Percentiles rank a stretch among this genome's conserved stretches.
These are phyloP conservation scores for Trialeurodes vaporariorum DNA, from an alignment of 1,140 invertebrate genomes.

Conservation along the genomic window DNA sequence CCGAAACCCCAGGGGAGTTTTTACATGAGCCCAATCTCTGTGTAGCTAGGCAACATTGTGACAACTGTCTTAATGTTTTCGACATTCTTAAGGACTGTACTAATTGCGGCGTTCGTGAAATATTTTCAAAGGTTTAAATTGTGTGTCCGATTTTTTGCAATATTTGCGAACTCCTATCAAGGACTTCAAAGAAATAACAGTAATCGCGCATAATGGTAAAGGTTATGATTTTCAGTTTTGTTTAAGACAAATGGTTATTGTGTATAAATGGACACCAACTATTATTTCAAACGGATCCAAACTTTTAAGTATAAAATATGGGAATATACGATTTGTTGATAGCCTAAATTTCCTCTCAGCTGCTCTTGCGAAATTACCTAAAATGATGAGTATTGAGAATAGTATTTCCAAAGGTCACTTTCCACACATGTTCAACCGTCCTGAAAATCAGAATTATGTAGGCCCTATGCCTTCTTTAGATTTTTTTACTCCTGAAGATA, in stretches of 20 bases:
- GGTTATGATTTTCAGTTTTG: neutral
- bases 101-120: neutral
- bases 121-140: neutral
- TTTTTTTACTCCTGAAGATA: constrained; percentile 18
- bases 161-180: neutral
- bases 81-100: neutral
- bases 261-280: neutral
- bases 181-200: neutral
- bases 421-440: constrained; percentile 23
- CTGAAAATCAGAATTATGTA: constrained; percentile 20
- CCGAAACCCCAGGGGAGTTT: neutral
- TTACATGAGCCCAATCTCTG: neutral
- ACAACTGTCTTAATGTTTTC: neutral
- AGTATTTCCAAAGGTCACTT: constrained; percentile 21
- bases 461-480: constrained; percentile 18
- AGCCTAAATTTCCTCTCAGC: neutral
- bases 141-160: neutral
- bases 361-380: constrained; percentile 10
- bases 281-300: neutral
- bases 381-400: constrained; percentile 19
- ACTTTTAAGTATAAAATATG: neutral
- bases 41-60: neutral
- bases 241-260: neutral
- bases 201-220: neutral
- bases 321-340: constrained; percentile 7